Conservation (phyloP, 2,888 invertebrate genomes). For the Drosophila merina region DNA sequence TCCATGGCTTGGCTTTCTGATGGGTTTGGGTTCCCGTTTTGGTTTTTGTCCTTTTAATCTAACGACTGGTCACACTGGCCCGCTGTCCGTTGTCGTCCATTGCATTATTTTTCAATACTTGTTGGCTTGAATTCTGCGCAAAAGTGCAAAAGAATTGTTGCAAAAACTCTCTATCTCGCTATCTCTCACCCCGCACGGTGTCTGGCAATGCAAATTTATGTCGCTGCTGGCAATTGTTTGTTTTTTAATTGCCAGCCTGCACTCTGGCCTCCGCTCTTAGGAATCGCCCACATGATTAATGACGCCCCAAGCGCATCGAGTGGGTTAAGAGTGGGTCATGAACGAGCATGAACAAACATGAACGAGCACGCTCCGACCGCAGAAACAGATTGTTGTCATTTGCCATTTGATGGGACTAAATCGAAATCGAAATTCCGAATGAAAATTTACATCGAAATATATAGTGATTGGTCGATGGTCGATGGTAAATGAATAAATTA, state of each 20-base stretch:
- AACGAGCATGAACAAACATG: background rate
- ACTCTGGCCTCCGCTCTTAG: conserved; percentile 51
- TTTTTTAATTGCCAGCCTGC: conserved; percentile 68
- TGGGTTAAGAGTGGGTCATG: too few species aligned
- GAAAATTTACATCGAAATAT: conserved; percentile 16
- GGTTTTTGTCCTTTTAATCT: background rate
- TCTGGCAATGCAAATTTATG: conserved; percentile 65
- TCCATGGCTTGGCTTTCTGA: background rate
- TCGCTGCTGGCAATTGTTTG: conserved; percentile 49
- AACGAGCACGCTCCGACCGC: conserved; percentile 45
- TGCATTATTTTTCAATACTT: conserved; percentile 4
- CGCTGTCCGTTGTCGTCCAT: conserved; percentile 1
- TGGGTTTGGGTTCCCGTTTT: background rate
- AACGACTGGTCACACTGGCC: background rate
- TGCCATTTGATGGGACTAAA: conserved; percentile 66
- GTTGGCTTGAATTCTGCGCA: conserved; percentile 9
- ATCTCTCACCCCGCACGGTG: conserved; percentile 11
- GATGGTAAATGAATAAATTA: conserved; percentile 41
- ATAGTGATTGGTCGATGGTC: background rate
- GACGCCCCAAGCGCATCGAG: conserved; percentile 27
- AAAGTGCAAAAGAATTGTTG: conserved; percentile 41
- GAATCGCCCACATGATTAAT: conserved; percentile 71
- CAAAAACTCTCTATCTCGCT: background rate
- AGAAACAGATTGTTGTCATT: conserved; percentile 75
- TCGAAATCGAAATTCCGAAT: conserved; percentile 38